Evolutionary conservation across 1,140 invertebrate species (phyloP), one percentile per base, ranked within the genome.

Genomic region (Papilio aristodemus): DNA sequence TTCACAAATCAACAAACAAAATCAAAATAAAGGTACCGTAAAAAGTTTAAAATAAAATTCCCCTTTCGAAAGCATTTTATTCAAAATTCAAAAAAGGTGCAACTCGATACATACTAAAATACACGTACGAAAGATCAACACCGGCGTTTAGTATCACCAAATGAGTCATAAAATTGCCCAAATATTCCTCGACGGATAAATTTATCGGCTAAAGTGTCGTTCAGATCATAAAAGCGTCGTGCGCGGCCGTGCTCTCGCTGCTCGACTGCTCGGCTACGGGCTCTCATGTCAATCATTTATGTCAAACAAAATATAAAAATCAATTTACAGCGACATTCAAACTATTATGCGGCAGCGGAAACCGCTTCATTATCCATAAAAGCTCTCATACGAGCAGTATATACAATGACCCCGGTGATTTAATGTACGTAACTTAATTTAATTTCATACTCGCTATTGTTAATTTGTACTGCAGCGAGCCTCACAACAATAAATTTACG

Each of bases 281-380:
- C 81, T 88, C 84, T 81, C 85, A 86, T 87, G 88, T 92, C 90
- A 90, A 91, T 92, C 90, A 91, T 83, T 86, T 81, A 83, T 72
- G 91, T 92, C 91, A 92, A 92, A 92, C 91, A 91, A 92, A 91
- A 84, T 89, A 90, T 92, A 90, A 92, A 91, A 92, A 87, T 87
- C 82, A 92, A 91, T 91, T 91, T 84, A 87, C 78, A 77, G 64
- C 76, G 67, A 75, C 79, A 85, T 86, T 79, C 75, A 78, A 75
- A 74, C 77, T 73, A 88, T 89, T 88, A 87, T 87, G 81, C 66
- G 80, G 80, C 72, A 77, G 76, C 71, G 74, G 69, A 84, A 84
- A 92, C 72, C 73, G 84, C 90, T 91, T 91, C 90, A 92, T 91
- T 92, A 91, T 70, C 75, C 76, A 80, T 83, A 86, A 86, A 81